Evolutionary conservation across 2,888 invertebrate genomes (phyloP).

Genomic region (Maniola hyperantus): DNA sequence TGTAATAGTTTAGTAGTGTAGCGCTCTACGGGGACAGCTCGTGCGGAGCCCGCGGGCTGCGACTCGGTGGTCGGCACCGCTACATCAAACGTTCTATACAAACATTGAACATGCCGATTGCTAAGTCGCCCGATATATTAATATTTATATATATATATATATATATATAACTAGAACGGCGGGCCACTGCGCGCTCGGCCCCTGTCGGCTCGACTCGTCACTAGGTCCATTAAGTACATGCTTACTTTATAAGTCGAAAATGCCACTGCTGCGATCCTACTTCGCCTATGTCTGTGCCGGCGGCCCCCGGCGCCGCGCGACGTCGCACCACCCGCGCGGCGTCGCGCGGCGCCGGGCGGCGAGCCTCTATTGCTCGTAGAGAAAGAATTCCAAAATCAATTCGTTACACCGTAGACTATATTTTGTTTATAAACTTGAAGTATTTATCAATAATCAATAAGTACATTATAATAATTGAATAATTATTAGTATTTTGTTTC

Average conservation of each 20-base stretch:
- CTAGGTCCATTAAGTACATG: constrained; percentile 76
- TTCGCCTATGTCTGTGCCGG: constrained; percentile 63
- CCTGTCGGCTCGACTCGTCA: constrained; percentile 56
- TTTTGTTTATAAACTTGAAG: constrained; percentile 81
- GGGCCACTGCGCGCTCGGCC: constrained; percentile 66
- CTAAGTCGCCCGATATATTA: constrained; percentile 70
- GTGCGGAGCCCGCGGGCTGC: constrained; percentile 42
- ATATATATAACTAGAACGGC: constrained; percentile 66
- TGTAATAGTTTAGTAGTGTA: constrained; percentile 76
- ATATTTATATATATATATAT: constrained; percentile 37
- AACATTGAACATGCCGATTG: constrained; percentile 81
- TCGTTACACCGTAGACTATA: constrained; percentile 81
- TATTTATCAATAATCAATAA: constrained; percentile 83
- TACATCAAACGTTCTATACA: constrained; percentile 82
- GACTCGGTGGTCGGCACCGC: constrained; percentile 50
- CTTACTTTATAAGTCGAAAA: constrained; percentile 78
- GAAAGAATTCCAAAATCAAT: constrained; percentile 79
- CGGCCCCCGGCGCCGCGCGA: constrained; percentile 37
- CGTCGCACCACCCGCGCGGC: constrained; percentile 30
- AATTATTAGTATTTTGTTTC: constrained; percentile 82
- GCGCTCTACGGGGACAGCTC: constrained; percentile 40
- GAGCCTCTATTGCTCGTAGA: constrained; percentile 72
- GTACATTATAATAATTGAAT: constrained; percentile 83
- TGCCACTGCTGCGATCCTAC: constrained; percentile 79
- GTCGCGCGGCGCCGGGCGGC: constrained; percentile 38